These are phyloP conservation scores for Bombus confusus DNA, from an alignment of 1,140 invertebrate genomes.

Conservation along the genomic window DNA sequence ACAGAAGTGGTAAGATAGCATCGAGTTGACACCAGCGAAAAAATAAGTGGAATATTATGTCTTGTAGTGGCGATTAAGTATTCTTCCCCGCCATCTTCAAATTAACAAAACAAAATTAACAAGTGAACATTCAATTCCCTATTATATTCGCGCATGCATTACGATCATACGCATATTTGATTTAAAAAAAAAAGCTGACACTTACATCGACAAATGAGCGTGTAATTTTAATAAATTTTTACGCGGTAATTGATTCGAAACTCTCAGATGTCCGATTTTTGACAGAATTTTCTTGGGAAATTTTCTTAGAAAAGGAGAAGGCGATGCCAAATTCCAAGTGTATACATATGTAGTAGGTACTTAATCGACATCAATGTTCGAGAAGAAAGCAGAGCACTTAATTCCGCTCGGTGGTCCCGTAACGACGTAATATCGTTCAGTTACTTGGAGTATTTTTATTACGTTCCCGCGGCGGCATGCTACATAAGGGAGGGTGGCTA, in stretches of 20 bases:
- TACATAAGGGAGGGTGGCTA: constrained; percentile 15
- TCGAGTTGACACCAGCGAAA: not conserved
- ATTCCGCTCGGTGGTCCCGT: constrained; percentile 61
- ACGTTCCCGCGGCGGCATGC: constrained; percentile 42
- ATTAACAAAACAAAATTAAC: not conserved
- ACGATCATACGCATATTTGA: too few species aligned
- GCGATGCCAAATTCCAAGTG: not conserved
- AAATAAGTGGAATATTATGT: too few species aligned
- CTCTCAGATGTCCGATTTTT: too few species aligned
- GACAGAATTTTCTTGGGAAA: not conserved
- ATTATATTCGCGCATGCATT: too few species aligned
- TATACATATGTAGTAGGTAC: constrained; percentile 1
- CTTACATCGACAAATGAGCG: too few species aligned
- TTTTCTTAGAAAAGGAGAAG: not conserved
- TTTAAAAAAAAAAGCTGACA: too few species aligned
- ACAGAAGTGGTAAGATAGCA: not conserved
- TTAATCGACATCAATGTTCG: constrained; percentile 24
- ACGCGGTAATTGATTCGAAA: too few species aligned
- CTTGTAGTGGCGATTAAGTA: not conserved
- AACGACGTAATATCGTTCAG: constrained; percentile 76
- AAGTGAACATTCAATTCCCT: not conserved
- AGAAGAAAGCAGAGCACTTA: constrained; percentile 42
- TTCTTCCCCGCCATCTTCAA: not conserved
- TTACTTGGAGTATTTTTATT: constrained; percentile 79
- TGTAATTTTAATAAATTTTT: too few species aligned